These are phyloP conservation scores for Nysson spinosus DNA, from an alignment of 2,888 invertebrate species.

Conservation along the genomic window DNA sequence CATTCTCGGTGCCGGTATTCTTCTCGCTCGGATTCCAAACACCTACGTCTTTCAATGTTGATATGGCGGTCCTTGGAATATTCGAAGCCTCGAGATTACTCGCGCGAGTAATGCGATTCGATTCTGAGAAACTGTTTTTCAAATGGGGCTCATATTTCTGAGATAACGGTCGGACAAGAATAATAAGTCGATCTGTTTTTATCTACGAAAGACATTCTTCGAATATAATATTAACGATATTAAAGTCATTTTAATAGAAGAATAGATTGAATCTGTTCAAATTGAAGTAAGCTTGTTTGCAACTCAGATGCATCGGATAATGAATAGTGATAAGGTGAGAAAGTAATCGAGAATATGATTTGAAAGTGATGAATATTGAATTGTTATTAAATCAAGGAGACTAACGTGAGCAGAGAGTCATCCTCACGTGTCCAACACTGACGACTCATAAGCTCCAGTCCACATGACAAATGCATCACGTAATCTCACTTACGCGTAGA, in stretches of 20 bases:
- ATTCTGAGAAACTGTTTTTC: too few species aligned
- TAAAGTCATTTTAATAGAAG: too few species aligned
- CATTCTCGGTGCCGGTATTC: conserved; percentile 35
- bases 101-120: too few species aligned
- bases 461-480: conserved; percentile 47
- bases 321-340: too few species aligned
- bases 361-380: too few species aligned
- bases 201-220: not conserved
- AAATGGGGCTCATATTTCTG: too few species aligned
- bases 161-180: too few species aligned
- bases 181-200: not conserved
- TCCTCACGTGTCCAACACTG: conserved; percentile 57
- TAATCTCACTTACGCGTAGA: conserved; percentile 47
- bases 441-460: conserved; percentile 48
- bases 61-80: not conserved
- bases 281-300: too few species aligned
- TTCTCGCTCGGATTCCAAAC: conserved; percentile 23
- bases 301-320: too few species aligned
- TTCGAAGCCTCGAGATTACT: too few species aligned
- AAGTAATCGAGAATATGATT: too few species aligned
- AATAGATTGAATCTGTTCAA: too few species aligned
- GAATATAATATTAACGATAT: not conserved
- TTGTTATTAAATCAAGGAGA: conserved; percentile 16
- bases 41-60: conserved; percentile 12
- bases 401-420: conserved; percentile 32